A percentile compares a stretch with the other conserved stretches of the same genome.
phyloP scores from a whole-genome alignment of 2,113 vertebrate species.

The Serinus canaria region DNA sequence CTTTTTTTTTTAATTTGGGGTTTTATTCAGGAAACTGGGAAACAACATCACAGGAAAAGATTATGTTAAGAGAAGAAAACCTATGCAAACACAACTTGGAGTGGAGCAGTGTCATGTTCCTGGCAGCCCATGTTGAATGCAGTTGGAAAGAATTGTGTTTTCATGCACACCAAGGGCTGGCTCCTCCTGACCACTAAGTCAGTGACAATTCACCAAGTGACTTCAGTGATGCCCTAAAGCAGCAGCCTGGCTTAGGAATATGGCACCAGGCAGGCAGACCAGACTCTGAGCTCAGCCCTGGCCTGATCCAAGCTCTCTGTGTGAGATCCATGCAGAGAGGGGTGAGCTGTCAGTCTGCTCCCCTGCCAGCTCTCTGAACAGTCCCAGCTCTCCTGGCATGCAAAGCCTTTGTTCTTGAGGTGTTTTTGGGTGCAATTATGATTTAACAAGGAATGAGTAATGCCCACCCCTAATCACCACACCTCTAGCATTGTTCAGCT shows the following conservation, averaged over 20 bases:
- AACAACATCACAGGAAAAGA: not conserved
- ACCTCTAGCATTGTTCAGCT: not conserved
- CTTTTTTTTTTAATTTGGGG: not conserved
- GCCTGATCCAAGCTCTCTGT: not conserved
- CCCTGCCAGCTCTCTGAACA: not conserved
- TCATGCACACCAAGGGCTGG: not conserved
- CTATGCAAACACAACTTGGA: not conserved
- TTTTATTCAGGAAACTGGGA: not conserved
- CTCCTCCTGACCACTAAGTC: not conserved
- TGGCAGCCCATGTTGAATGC: not conserved
- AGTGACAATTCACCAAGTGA: not conserved
- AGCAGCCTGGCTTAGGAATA: not conserved
- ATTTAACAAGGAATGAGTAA: not conserved
- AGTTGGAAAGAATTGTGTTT: not conserved
- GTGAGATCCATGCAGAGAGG: not conserved
- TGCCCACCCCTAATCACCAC: not conserved
- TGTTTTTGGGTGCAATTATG: not conserved
- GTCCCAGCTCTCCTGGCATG: not conserved
- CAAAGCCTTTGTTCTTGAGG: not conserved
- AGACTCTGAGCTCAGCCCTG: not conserved
- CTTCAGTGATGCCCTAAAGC: not conserved
- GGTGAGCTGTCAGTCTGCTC: not conserved
- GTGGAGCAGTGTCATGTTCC: not conserved
- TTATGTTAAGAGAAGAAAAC: not conserved
- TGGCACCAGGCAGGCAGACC: not conserved